Evolutionary conservation across 92 coral and sea anemone species (phyloP), one percentile per base, ranked within the genome.

Genomic region (Epizoanthus ramosus): DNA sequence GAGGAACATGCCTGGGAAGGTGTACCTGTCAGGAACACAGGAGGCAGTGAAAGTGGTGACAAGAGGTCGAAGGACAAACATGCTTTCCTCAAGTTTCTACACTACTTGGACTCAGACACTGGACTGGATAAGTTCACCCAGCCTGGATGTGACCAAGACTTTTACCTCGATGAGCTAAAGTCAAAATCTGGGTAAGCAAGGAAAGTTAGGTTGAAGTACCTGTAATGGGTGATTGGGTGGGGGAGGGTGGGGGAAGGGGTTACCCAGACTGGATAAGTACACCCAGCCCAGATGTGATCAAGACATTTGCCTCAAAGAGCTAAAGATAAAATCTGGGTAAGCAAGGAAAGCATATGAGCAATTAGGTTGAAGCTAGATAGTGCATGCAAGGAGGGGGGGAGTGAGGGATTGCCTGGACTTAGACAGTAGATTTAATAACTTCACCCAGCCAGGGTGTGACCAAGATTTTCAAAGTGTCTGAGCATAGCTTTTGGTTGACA

Each of bases 1-100:
- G 94, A 90, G 71, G 94, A 90, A 72, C 90, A 90, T 17, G 89
- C 94, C 43, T 90, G 91, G 92, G 97, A 93, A 54, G 97, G 94
- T 15, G 75, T 88, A 33, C 86, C 86, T 12, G 71, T 76, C 31
- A 47, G 15, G 70, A 68, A 63, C 64, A 56, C 79, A 21, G 73
- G 79, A 58, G 33, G 41, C 19, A 4, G 21, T 10, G 73, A 3
- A 3, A 79, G 63, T 8, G 74, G 37, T 37, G 75, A 23, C 6
- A 35, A 57, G 10, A 84, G 64, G 19, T 63, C 75, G 23, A 83
- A 70, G 41, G 84, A 90, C 91, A 90, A 85, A 80, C 81, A 84
- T 57, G 87, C 88, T 13, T 93, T 93, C 50, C 81, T 93, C 35
- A 86, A 83, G 25, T 93, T 93, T 71, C 92, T 93, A 54, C 97